These are phyloP conservation scores for Hartigia nigra DNA, from an alignment of 2,888 invertebrate species.

Conservation along the genomic window DNA sequence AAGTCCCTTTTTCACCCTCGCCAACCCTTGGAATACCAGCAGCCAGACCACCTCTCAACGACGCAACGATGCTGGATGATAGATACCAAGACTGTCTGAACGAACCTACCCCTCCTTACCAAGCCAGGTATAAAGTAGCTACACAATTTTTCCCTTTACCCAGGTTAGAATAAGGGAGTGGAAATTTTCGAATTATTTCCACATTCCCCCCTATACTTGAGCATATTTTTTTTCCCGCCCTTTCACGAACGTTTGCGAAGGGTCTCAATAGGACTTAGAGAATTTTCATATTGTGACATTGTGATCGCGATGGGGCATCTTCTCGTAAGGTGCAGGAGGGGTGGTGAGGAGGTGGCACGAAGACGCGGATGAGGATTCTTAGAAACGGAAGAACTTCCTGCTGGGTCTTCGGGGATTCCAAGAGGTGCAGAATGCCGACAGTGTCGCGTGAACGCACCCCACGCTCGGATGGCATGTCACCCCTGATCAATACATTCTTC, in stretches of 20 bases:
- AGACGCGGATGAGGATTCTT: not conserved
- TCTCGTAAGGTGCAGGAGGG: not conserved
- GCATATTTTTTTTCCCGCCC: not conserved
- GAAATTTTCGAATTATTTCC: not conserved
- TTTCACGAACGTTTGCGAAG: not conserved
- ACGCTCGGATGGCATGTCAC: constrained; percentile 58
- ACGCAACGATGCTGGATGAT: too few relatives aligned
- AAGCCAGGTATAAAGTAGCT: too few relatives aligned
- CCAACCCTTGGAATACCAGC: not conserved
- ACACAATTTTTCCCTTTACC: too few relatives aligned
- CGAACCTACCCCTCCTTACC: too few relatives aligned
- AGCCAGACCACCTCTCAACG: not conserved
- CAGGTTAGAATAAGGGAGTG: not conserved
- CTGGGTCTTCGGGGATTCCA: constrained; percentile 36
- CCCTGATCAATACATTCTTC: constrained; percentile 63
- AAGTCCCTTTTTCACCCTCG: not conserved
- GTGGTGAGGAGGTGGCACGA: not conserved
- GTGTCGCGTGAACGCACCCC: constrained; percentile 54
- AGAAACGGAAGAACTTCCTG: constrained; percentile 18
- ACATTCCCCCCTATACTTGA: not conserved
- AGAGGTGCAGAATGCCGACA: constrained; percentile 53
- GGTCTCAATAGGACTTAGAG: constrained; percentile 13
- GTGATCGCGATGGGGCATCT: not conserved
- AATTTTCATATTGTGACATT: constrained; percentile 35
- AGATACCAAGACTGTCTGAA: too few relatives aligned